A percentile compares a stretch with the other conserved stretches of the same genome.
phyloP scores from a whole-genome alignment of 2,888 invertebrate genomes.

The Parelbella ahira region DNA sequence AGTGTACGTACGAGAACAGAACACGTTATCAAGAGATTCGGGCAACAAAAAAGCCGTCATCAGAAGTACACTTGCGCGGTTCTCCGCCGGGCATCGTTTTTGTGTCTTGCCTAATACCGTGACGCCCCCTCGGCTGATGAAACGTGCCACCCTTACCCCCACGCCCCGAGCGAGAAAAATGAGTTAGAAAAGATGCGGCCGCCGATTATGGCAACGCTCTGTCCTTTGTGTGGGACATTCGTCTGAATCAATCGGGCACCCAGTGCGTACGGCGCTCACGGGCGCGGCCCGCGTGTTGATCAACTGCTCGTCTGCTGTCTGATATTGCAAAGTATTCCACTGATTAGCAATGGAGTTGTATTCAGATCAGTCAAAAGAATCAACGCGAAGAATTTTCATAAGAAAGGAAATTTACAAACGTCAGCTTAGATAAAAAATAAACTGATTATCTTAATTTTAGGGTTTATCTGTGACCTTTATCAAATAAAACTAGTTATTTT shows the following conservation, averaged over 20 bases:
- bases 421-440: too few relatives aligned
- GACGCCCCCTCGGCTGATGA: slow-evolving; percentile 72
- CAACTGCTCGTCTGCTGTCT: too few relatives aligned
- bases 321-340: too few relatives aligned
- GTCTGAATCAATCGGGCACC: slow-evolving; percentile 72
- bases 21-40: slow-evolving; percentile 33
- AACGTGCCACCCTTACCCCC: slow-evolving; percentile 40
- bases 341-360: too few relatives aligned
- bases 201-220: slow-evolving; percentile 71
- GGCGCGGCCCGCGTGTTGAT: too few relatives aligned
- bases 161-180: slow-evolving; percentile 76
- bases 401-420: too few relatives aligned
- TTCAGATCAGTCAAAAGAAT: too few relatives aligned
- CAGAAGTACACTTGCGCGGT: slow-evolving; percentile 68
- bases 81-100: slow-evolving; percentile 71
- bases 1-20: slow-evolving; percentile 15
- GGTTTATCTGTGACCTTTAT: too few relatives aligned
- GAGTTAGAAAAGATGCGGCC: slow-evolving; percentile 80
- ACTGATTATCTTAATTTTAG: too few relatives aligned
- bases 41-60: slow-evolving; percentile 46
- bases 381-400: too few relatives aligned
- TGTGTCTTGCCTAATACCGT: slow-evolving; percentile 80
- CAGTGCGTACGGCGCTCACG: too few relatives aligned
- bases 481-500: too few relatives aligned
- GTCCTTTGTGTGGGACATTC: slow-evolving; percentile 69